Evolutionary conservation across 2,888 invertebrate species (phyloP).

Genomic region (Harpalus rufipes): DNA sequence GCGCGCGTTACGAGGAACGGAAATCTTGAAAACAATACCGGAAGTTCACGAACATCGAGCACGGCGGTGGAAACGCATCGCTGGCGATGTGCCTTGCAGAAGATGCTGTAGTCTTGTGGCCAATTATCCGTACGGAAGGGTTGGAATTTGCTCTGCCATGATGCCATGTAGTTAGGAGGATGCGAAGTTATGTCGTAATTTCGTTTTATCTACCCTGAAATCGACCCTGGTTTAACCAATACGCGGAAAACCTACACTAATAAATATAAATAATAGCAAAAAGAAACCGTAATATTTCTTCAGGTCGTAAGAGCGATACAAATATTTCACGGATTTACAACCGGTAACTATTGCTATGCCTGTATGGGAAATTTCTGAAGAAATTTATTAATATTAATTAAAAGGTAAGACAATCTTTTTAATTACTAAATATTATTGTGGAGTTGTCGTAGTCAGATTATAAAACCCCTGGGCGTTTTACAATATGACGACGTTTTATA

Average conservation of each 20-base stretch:
- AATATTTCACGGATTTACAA: not conserved
- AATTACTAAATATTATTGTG: no score
- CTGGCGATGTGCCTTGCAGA: conserved; percentile 47
- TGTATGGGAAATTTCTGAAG: no score
- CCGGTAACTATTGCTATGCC: no score
- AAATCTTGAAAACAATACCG: conserved; percentile 67
- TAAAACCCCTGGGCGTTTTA: no score
- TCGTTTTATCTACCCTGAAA: conserved; percentile 47
- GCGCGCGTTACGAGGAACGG: conserved; percentile 56
- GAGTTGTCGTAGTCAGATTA: no score
- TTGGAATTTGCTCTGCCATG: conserved; percentile 46
- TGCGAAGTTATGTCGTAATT: conserved; percentile 49
- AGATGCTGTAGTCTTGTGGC: conserved; percentile 41
- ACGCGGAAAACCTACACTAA: not conserved
- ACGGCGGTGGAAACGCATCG: conserved; percentile 53
- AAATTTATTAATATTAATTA: no score
- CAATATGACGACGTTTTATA: no score
- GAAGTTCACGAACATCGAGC: conserved; percentile 66
- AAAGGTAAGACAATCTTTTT: no score
- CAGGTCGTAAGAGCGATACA: not conserved
- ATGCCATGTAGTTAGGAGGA: conserved; percentile 46
- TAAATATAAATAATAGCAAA: conserved; percentile 36
- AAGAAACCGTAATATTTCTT: not conserved
- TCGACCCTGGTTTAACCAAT: conserved; percentile 45
- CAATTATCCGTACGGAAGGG: conserved; percentile 56